Base-by-base conservation (phyloP, 2,113 vertebrate species). In the Centropus unirufus region DNA sequence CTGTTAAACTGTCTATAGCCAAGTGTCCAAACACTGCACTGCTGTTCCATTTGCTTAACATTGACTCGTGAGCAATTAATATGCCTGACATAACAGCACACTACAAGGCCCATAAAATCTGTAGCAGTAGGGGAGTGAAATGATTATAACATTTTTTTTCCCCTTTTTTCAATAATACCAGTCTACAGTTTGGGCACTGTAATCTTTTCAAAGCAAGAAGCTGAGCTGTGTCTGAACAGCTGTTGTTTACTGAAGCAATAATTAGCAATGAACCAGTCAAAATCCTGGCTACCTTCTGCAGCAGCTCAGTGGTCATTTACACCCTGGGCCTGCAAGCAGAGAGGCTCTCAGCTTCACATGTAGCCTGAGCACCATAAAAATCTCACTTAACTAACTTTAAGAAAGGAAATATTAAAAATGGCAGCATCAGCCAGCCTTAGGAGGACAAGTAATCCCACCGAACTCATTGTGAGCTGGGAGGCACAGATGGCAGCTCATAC, bases 201-300 rank as follows among this genome's bases (percentile, higher is more conserved):
- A 92, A 91, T 97, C 91, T 97, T 97, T 96, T 92, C 93, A 95
- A 95, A 96, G 92, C 85, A 89, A 92, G 91, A 86, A 86, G 92
- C 82, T 94, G 94, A 90, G 92, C 82, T 64, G 91, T 62, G 72
- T 93, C 90, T 75, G 95, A 94, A 87, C 96, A 97, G 95, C 93
- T 97, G 95, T 97, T 96, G 95, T 96, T 97, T 97, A 92, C 96
- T 92, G 81, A 95, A 96, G 91, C 81, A 95, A 93, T 93, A 95
- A 94, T 92, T 90, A 96, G 92, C 63, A 93, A 63, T 32, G 61
- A 89, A 79, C 77, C 90, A 72, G 77, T 83, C 54, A 87, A 95
- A 95, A 92, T 95, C 94, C 83, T 83, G 86, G 57, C 82, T 81
- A 87, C 84, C 78, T 93, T 87, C 70, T 0, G 0, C 66, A 87